These are phyloP conservation scores for Clarias macrocephalus DNA, from an alignment of 2,113 vertebrate species.

Conservation along the genomic window DNA sequence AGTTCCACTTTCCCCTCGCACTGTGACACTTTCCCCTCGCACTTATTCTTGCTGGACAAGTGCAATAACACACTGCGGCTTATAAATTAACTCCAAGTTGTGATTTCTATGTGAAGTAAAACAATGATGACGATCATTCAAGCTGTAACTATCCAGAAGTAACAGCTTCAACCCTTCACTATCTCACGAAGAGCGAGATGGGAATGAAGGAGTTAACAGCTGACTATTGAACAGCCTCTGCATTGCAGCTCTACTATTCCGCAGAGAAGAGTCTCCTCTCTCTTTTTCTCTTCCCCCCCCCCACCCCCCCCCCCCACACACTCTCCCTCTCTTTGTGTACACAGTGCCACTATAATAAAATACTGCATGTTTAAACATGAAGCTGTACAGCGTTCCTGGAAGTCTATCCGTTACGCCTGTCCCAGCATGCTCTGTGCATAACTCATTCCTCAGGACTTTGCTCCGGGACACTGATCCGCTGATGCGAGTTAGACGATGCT, in stretches of 20 bases:
- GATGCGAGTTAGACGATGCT: not conserved
- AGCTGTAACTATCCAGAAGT: not conserved
- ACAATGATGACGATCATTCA: not conserved
- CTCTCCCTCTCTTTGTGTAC: not conserved
- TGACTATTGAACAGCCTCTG: conserved; percentile 34
- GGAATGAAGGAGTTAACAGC: conserved; percentile 32
- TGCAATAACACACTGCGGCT: not conserved
- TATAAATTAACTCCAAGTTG: not conserved
- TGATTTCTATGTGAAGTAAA: not conserved
- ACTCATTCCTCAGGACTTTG: not conserved
- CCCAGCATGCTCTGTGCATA: conserved; percentile 9
- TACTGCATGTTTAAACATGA: not conserved
- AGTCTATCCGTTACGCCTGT: not conserved
- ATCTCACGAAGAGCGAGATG: not conserved
- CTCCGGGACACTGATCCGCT: not conserved
- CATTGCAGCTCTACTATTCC: conserved; percentile 31
- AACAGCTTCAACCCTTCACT: not conserved
- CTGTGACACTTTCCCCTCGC: not conserved
- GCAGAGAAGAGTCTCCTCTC: conserved; percentile 6
- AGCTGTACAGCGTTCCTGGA: not conserved
- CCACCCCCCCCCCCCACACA: not conserved
- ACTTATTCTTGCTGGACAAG: no score
- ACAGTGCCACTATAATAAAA: not conserved
- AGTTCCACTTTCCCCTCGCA: not conserved
- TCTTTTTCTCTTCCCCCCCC: not conserved